Conservation (phyloP, 2,113 vertebrate genomes). For the Phyllostomus discolor region DNA sequence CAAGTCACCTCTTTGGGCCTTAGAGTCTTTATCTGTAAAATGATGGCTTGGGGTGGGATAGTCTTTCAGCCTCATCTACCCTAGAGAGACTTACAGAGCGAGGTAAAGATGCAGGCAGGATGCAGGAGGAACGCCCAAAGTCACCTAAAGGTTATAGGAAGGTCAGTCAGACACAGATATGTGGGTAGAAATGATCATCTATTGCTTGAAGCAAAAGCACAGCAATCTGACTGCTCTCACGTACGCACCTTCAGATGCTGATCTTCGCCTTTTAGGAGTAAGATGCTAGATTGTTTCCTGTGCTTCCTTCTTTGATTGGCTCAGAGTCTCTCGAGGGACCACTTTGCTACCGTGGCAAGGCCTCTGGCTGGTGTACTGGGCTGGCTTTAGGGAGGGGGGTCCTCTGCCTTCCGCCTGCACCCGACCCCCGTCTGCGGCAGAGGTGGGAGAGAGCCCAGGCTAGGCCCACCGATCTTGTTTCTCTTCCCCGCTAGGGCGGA, state of each 20-base stretch:
- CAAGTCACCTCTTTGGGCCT: neutral
- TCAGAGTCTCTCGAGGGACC: neutral
- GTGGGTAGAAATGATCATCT: neutral
- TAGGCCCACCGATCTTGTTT: neutral
- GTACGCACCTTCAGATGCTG: neutral
- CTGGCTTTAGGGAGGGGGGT: too few relatives aligned
- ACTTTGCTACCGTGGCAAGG: neutral
- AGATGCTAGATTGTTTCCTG: neutral
- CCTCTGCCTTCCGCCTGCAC: neutral
- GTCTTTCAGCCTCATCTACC: neutral
- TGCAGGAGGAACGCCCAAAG: neutral
- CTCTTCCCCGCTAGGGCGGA: slow-evolving; percentile 81
- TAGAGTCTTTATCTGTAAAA: neutral
- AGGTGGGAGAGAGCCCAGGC: neutral
- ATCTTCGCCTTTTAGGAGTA: neutral
- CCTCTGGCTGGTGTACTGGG: neutral
- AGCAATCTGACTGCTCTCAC: neutral
- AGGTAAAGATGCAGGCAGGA: neutral
- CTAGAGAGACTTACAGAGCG: neutral
- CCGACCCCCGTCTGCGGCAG: neutral
- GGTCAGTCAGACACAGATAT: neutral
- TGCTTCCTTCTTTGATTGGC: neutral
- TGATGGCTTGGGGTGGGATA: neutral
- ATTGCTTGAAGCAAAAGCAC: neutral
- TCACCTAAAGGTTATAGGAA: neutral